These are phyloP conservation scores for Apaloderma vittatum DNA, from an alignment of 2,113 vertebrate genomes.

Conservation along the genomic window DNA sequence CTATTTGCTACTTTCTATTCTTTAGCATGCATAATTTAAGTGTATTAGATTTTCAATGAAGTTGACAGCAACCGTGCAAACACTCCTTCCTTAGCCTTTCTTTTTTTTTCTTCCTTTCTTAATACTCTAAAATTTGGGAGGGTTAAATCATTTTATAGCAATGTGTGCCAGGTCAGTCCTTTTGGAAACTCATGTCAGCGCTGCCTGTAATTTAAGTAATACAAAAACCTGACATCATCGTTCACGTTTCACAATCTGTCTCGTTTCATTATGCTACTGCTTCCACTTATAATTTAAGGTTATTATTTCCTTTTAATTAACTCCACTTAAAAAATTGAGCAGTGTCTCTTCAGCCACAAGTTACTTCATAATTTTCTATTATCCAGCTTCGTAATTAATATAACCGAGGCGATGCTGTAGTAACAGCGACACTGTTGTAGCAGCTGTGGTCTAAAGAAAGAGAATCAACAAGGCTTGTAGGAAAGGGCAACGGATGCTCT, in stretches of 20 bases:
- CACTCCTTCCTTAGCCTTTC: accelerated
- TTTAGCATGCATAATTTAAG: neutral
- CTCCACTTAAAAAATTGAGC: neutral
- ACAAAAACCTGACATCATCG: neutral
- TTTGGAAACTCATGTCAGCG: neutral
- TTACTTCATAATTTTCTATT: neutral
- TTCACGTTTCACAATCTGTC: neutral
- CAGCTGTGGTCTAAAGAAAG: neutral
- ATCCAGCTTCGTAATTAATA: neutral
- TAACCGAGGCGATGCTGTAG: neutral
- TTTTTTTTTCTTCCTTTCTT: neutral
- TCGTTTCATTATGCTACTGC: neutral
- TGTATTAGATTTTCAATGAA: neutral
- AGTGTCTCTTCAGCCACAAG: neutral
- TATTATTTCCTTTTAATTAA: slow-evolving; percentile 18
- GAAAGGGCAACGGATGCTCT: neutral
- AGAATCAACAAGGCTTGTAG: neutral
- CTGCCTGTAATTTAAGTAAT: neutral
- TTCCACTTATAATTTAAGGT: neutral
- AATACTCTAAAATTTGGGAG: no score
- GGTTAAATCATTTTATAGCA: neutral
- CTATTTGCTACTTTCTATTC: neutral
- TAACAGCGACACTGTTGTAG: neutral
- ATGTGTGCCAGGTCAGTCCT: neutral
- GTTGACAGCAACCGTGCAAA: neutral